phyloP scores from a whole-genome alignment of 1,140 invertebrate genomes.

The Tetranychus urticae region DNA sequence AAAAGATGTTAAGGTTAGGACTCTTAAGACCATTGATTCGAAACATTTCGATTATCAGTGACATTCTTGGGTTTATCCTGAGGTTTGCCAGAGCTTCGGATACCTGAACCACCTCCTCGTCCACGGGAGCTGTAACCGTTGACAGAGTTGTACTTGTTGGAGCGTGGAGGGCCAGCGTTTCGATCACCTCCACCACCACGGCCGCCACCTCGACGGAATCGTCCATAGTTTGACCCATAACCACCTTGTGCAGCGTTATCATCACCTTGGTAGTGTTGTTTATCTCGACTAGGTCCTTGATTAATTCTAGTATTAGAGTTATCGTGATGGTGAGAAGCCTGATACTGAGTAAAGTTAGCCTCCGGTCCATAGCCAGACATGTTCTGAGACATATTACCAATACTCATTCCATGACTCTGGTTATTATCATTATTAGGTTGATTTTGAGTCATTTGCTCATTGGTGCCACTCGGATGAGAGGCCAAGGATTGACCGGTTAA shows the following conservation, averaged over 20 bases:
- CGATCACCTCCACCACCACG: neutral
- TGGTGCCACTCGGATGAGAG: neutral
- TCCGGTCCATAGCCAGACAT: constrained; percentile 6
- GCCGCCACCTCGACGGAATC: neutral
- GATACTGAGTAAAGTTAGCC: neutral
- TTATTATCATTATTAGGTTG: neutral
- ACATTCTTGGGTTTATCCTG: too few relatives aligned
- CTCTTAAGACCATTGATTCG: neutral
- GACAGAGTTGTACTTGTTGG: neutral
- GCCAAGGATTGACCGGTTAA: neutral
- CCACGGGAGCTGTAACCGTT: neutral
- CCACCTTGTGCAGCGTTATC: neutral
- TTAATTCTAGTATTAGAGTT: neutral
- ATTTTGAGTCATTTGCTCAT: neutral
- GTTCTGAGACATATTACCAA: neutral
- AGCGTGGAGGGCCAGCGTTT: neutral
- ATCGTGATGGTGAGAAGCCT: neutral
- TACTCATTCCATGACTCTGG: neutral
- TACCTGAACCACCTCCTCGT: neutral
- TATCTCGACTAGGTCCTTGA: neutral
- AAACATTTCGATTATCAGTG: neutral
- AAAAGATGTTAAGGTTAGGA: neutral
- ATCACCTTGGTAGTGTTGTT: neutral
- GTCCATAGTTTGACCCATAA: neutral
- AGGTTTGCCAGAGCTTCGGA: too few relatives aligned